Percentiles rank a stretch among this genome's conserved stretches.
Evolutionary conservation across 2,113 vertebrate genomes (phyloP).

Genomic region (Cercocebus atys): DNA sequence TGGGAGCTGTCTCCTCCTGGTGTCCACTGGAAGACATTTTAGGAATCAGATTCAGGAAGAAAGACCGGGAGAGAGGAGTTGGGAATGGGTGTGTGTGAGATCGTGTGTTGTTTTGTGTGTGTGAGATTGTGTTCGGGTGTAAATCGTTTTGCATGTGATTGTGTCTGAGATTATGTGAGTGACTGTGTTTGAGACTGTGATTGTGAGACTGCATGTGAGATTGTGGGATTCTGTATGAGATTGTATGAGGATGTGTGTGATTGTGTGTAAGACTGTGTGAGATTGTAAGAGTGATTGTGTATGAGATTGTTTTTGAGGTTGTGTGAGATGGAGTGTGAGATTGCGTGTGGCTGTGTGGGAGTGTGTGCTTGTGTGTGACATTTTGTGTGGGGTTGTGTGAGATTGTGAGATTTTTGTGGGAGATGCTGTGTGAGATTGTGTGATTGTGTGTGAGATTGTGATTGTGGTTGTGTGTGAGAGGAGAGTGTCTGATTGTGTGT

Average conservation of each 20-base stretch:
- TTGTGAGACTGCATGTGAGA: neutral
- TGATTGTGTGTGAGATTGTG: neutral
- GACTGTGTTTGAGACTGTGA: neutral
- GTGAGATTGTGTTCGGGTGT: neutral
- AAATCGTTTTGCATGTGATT: too few relatives aligned
- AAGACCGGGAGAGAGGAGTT: neutral
- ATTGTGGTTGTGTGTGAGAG: neutral
- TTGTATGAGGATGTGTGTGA: neutral
- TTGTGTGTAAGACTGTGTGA: neutral
- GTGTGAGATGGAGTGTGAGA: too few relatives aligned
- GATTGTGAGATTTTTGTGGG: too few relatives aligned
- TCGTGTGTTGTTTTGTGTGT: neutral
- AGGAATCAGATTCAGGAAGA: neutral
- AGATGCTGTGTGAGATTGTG: neutral
- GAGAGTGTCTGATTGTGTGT: neutral
- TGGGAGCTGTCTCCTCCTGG: too few relatives aligned
- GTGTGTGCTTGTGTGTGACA: too few relatives aligned
- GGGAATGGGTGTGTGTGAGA: neutral
- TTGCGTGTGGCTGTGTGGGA: too few relatives aligned
- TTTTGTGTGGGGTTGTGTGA: neutral
- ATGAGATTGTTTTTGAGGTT: neutral
- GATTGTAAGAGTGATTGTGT: neutral
- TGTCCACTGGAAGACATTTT: neutral
- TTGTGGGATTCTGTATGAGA: too few relatives aligned
- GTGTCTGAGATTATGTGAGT: neutral